Conservation (phyloP, 2,888 invertebrate species). For the Calliopum simillimum region DNA sequence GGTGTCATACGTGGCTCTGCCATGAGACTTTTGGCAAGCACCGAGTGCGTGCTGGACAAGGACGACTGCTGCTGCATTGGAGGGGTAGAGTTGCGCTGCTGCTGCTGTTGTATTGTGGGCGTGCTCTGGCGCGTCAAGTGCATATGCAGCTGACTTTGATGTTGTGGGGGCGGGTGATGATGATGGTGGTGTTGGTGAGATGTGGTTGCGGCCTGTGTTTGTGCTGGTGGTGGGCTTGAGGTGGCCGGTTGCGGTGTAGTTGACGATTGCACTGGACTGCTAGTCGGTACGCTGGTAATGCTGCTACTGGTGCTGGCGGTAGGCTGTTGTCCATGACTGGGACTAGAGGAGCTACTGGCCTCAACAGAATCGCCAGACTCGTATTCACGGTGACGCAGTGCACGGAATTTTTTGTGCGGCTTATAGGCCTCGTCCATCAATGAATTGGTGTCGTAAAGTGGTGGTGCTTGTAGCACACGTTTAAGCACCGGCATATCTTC, state of each 20-base stretch:
- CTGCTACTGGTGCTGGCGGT: slow-evolving; percentile 40
- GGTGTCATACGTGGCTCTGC: slow-evolving; percentile 94
- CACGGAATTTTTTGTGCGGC: slow-evolving; percentile 95
- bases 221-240: slow-evolving; percentile 47
- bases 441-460: slow-evolving; percentile 88
- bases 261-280: slow-evolving; percentile 48
- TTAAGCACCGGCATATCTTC: slow-evolving; percentile 96
- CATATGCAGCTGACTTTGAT: slow-evolving; percentile 68
- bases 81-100: slow-evolving; percentile 43
- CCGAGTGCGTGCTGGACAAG: slow-evolving; percentile 88
- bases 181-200: slow-evolving; percentile 29
- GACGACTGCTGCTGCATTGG: slow-evolving; percentile 68
- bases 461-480: slow-evolving; percentile 91
- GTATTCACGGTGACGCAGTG: slow-evolving; percentile 82
- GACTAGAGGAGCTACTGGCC: slow-evolving; percentile 75
- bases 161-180: slow-evolving; percentile 48
- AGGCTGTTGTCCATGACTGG: slow-evolving; percentile 75
- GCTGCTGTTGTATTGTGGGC: slow-evolving; percentile 59
- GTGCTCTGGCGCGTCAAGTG: slow-evolving; percentile 70
- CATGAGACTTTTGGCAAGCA: slow-evolving; percentile 89
- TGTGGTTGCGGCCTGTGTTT: slow-evolving; percentile 2
- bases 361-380: slow-evolving; percentile 78
- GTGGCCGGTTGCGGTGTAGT: slow-evolving; percentile 36
- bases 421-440: slow-evolving; percentile 96
- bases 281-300: slow-evolving; percentile 47